phyloP scores from a whole-genome alignment of 30 jellyfish, hydroid and myxozoan genomes.

The Rhopilema esculentum region DNA sequence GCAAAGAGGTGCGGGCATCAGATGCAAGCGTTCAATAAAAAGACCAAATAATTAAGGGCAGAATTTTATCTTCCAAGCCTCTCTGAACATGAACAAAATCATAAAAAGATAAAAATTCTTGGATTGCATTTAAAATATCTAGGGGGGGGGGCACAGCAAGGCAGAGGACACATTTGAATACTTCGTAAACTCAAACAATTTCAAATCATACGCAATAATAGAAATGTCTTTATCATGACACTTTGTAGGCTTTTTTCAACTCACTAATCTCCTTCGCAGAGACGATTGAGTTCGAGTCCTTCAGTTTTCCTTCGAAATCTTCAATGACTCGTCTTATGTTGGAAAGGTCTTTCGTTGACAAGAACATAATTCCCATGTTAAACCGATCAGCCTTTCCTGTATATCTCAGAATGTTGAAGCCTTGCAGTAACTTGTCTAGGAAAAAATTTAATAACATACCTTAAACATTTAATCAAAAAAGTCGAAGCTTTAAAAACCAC shows the following conservation, averaged over 20 bases:
- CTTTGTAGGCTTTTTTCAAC: constrained; percentile 54
- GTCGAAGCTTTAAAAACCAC: too few relatives aligned
- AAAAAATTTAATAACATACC: background rate
- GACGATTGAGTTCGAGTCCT: constrained; percentile 15
- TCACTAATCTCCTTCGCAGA: constrained; percentile 45
- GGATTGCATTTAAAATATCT: too few relatives aligned
- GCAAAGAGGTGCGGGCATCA: too few relatives aligned
- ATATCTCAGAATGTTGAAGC: constrained; percentile 46
- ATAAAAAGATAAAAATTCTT: too few relatives aligned
- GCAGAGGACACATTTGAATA: too few relatives aligned
- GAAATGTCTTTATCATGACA: background rate
- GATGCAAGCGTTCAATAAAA: too few relatives aligned
- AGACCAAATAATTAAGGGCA: too few relatives aligned
- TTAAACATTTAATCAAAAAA: too few relatives aligned
- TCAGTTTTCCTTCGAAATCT: constrained; percentile 26
- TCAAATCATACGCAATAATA: background rate
- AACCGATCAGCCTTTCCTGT: constrained; percentile 57
- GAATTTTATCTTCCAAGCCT: too few relatives aligned
- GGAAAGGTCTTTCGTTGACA: constrained; percentile 56
- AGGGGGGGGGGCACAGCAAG: too few relatives aligned
- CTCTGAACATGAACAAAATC: too few relatives aligned
- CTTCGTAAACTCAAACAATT: too few relatives aligned
- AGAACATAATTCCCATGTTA: constrained; percentile 57
- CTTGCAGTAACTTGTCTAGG: constrained; percentile 41
- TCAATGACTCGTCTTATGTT: constrained; percentile 40